Conservation (phyloP, 2,113 vertebrate species). For the Bambusicola thoracicus region DNA sequence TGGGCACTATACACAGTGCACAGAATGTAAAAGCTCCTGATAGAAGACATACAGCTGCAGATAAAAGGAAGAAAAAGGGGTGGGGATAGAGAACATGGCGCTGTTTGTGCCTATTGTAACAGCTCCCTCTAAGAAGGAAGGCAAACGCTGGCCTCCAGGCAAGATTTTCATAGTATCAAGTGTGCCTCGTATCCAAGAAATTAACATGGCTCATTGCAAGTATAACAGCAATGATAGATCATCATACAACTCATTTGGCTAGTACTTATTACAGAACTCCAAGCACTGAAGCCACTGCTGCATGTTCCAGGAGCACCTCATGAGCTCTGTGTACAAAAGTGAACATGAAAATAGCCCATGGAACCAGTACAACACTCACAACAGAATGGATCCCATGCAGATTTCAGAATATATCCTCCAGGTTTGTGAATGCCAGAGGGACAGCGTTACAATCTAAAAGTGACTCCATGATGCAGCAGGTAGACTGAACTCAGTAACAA, state of each 20-base stretch:
- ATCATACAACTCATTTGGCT: too few species aligned
- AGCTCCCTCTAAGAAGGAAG: neutral
- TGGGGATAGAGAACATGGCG: neutral
- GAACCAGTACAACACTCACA: accelerated
- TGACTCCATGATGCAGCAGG: too few species aligned
- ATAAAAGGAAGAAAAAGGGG: neutral
- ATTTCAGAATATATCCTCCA: neutral
- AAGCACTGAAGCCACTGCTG: neutral
- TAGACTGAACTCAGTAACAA: neutral
- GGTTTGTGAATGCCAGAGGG: neutral
- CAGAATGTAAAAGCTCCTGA: neutral
- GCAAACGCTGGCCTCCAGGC: neutral
- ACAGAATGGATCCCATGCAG: accelerated
- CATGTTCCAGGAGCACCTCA: accelerated
- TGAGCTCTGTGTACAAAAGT: neutral
- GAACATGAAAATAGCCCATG: accelerated
- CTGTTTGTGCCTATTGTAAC: neutral
- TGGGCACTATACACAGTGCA: accelerated
- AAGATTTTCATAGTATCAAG: neutral
- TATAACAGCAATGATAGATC: neutral
- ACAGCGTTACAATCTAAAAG: too few species aligned
- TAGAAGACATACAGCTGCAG: neutral
- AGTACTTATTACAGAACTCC: neutral
- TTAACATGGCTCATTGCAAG: neutral
- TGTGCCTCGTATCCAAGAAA: neutral